Percentiles rank a stretch among this genome's conserved stretches.
These are phyloP conservation scores for Peucedramus taeniatus DNA, from an alignment of 2,113 vertebrate genomes.

Conservation along the genomic window DNA sequence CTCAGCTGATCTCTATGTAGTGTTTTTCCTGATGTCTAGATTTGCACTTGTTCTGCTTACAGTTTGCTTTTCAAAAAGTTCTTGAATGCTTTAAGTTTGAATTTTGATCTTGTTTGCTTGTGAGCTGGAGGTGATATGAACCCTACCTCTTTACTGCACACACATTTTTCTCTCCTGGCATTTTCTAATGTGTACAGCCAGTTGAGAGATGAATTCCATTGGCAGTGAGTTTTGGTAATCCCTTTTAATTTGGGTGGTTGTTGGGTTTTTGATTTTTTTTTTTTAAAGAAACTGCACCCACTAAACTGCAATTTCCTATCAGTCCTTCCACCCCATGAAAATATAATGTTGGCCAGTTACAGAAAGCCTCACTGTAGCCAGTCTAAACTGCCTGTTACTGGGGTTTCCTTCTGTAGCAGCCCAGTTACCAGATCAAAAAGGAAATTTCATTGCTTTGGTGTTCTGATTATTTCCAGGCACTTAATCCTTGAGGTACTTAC, in stretches of 20 bases:
- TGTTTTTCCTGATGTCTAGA: background rate
- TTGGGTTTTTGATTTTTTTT: background rate
- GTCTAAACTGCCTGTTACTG: background rate
- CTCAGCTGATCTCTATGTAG: background rate
- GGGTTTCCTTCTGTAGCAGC: background rate
- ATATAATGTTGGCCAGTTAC: rapidly evolving
- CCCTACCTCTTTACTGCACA: background rate
- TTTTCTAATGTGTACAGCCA: rapidly evolving
- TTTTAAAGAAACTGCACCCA: background rate
- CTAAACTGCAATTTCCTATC: background rate
- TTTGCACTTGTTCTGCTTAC: background rate
- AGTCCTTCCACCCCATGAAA: background rate
- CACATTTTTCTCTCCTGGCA: background rate
- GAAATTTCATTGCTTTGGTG: background rate
- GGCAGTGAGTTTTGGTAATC: background rate
- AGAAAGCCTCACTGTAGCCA: background rate
- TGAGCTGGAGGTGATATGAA: background rate
- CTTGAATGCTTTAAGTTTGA: background rate
- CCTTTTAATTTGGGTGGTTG: background rate
- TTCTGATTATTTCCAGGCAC: background rate
- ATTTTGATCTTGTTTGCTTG: background rate
- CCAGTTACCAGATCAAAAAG: background rate
- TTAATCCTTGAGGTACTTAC: background rate
- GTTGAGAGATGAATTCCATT: background rate
- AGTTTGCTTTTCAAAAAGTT: background rate